phyloP scores from a whole-genome alignment of 2,888 invertebrate species.

The Scaptomyza reducta region DNA sequence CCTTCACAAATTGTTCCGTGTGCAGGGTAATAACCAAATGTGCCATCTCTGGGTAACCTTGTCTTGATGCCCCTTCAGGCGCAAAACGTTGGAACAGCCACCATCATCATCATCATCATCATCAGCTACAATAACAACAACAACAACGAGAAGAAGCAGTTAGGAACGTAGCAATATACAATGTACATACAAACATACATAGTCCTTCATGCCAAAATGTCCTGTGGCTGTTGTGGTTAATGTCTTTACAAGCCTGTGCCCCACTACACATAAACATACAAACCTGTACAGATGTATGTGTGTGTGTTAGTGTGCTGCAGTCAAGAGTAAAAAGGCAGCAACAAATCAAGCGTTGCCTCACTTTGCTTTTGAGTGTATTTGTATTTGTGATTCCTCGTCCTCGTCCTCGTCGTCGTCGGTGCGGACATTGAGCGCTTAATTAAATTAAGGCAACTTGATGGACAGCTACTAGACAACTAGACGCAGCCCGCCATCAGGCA shows the following conservation, averaged over 20 bases:
- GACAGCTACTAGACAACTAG: conserved; percentile 76
- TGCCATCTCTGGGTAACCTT: conserved; percentile 70
- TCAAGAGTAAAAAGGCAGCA: conserved; percentile 75
- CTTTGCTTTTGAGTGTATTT: conserved; percentile 33
- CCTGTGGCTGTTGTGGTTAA: conserved; percentile 75
- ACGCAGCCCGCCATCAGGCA: conserved; percentile 29
- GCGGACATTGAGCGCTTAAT: conserved; percentile 80
- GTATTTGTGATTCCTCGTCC: conserved; percentile 6
- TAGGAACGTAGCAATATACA: neutral
- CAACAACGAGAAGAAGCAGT: conserved; percentile 7
- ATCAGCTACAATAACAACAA: conserved; percentile 11
- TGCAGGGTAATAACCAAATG: conserved; percentile 41
- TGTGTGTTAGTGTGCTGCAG: conserved; percentile 57
- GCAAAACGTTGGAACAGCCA: conserved; percentile 43
- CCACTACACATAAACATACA: conserved; percentile 14
- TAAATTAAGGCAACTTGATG: conserved; percentile 77
- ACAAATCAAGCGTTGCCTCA: conserved; percentile 72
- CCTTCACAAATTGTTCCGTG: neutral
- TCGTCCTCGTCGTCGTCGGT: conserved; percentile 31
- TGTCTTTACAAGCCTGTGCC: conserved; percentile 59
- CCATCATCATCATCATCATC: conserved; percentile 22
- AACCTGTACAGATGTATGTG: neutral
- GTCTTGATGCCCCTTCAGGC: conserved; percentile 58
- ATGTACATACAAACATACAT: conserved; percentile 35
- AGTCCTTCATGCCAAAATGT: conserved; percentile 76